Base-by-base conservation (phyloP, 2,113 vertebrate genomes). In the Dolichotis patagonum region DNA sequence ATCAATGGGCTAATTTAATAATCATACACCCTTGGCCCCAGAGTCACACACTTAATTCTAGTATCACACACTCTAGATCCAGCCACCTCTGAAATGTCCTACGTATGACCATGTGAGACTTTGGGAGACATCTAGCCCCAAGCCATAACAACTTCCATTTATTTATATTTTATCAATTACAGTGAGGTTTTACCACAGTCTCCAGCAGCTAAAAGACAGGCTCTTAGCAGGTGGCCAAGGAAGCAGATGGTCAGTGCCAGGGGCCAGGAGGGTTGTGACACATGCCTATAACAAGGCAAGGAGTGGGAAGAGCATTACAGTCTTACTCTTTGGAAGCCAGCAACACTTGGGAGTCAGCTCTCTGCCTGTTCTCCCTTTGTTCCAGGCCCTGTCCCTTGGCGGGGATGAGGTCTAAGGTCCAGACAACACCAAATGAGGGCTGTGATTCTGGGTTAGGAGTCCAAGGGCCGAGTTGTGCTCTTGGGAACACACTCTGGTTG, bases 401-500 rank as follows among this genome's bases (percentile, higher is more conserved):
- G 14, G 3, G 67, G 24, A 71, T 35, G n/a, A 35, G 67, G 28
- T n/a, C 30, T 73, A 78, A 80, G 67, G 82, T 9, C 32, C 52
- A 62, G 41, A 63, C 8, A 92, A 43, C n/a, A n/a, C n/a, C n/a
- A n/a, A n/a, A 35, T 60, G 80, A 73, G 67, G 69, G 28, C 22
- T 43, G 71, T 92, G 30, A 49, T 80, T 96, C 52, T 46, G 52
- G 17, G 20, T 94, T 41, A 88, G 56, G 62, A 78, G 54, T 30
- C n/a, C n/a, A 10, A 52, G 38, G 71, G 7, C 62, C 56, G 85
- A n/a, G 12, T 1, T 82, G 12, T 88, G n/a, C 67, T 22, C n/a
- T 71, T 17, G 28, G 28, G 65, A 60, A 95, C 98, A 94, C 96
- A 99, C 99, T 99, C 98, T 98, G 98, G n/a, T 94, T 98, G 95